Percentiles rank a stretch among this genome's conserved stretches.
Conservation (phyloP, 1,140 invertebrate species). For the Camponotus pennsylvanicus region DNA sequence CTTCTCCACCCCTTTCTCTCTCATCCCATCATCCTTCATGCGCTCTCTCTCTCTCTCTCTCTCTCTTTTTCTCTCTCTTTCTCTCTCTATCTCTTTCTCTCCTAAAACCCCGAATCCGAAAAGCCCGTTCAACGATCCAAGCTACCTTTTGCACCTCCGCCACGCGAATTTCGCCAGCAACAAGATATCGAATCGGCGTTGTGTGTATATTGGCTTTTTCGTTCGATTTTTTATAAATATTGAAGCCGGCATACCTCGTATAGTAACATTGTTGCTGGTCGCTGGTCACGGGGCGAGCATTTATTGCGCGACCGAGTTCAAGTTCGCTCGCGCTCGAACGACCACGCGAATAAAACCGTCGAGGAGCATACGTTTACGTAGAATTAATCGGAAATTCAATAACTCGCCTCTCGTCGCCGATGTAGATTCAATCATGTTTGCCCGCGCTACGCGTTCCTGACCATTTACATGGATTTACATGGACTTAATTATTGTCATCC, state of each 20-base stretch:
- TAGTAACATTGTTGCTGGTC: conserved; percentile 26
- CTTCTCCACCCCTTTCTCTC: conserved; percentile 79
- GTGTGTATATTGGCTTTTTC: conserved; percentile 19
- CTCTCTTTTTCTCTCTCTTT: not conserved
- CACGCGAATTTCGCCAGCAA: conserved; percentile 12
- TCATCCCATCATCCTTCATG: conserved; percentile 54
- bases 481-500: conserved; percentile 59
- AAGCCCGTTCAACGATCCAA: conserved; percentile 26
- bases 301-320: conserved; percentile 55
- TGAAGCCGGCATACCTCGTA: conserved; percentile 18
- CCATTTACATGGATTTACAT: conserved; percentile 63
- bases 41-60: conserved; percentile 21
- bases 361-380: conserved; percentile 61
- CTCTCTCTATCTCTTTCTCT: not conserved
- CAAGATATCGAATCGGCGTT: conserved; percentile 47
- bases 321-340: conserved; percentile 48
- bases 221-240: conserved; percentile 55
- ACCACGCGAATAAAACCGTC: conserved; percentile 56
- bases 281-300: conserved; percentile 44
- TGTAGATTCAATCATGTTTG: conserved; percentile 61
- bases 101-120: not conserved
- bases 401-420: conserved; percentile 57
- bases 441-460: conserved; percentile 40
- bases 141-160: conserved; percentile 21
- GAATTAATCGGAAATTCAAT: conserved; percentile 63